Percentiles rank a stretch among this genome's conserved stretches.
Conservation (phyloP, 23 tunicate genomes). For the Trididemnum miniatum region DNA sequence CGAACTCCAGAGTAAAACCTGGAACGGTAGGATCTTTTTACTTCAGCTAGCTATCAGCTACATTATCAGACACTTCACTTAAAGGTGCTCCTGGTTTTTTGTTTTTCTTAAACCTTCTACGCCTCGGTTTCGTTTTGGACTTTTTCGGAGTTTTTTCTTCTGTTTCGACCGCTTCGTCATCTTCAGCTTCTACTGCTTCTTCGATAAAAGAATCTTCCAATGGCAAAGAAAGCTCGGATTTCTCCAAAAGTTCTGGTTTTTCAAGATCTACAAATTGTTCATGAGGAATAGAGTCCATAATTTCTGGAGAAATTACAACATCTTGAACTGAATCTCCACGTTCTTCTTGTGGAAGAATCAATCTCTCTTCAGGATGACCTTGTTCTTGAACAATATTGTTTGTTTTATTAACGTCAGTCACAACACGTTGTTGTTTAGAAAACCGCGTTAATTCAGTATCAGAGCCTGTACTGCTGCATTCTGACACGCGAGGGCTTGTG, state of each 20-base stretch:
- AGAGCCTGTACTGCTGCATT: slow-evolving; percentile 25
- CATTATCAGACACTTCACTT: not conserved
- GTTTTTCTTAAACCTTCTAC: slow-evolving; percentile 32
- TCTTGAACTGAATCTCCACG: not conserved
- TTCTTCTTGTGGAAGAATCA: not conserved
- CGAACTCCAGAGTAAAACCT: too few species aligned
- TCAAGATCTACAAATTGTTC: not conserved
- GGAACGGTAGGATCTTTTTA: too few species aligned
- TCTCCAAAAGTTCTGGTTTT: not conserved
- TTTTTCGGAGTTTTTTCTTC: not conserved
- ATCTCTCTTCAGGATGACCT: not conserved
- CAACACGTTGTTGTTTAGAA: not conserved
- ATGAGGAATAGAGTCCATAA: not conserved
- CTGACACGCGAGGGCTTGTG: slow-evolving; percentile 38
- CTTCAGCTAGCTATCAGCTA: too few species aligned
- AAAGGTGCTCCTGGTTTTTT: not conserved
- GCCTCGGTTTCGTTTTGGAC: slow-evolving; percentile 17
- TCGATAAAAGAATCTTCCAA: not conserved
- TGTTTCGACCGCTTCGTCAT: not conserved
- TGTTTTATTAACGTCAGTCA: not conserved
- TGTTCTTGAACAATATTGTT: not conserved
- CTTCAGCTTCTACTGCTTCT: not conserved
- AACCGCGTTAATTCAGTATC: not conserved
- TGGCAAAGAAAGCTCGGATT: not conserved
- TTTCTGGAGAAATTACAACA: not conserved